Conservation (phyloP, 2,888 invertebrate genomes). For the Mesorhabditis sp. region DNA sequence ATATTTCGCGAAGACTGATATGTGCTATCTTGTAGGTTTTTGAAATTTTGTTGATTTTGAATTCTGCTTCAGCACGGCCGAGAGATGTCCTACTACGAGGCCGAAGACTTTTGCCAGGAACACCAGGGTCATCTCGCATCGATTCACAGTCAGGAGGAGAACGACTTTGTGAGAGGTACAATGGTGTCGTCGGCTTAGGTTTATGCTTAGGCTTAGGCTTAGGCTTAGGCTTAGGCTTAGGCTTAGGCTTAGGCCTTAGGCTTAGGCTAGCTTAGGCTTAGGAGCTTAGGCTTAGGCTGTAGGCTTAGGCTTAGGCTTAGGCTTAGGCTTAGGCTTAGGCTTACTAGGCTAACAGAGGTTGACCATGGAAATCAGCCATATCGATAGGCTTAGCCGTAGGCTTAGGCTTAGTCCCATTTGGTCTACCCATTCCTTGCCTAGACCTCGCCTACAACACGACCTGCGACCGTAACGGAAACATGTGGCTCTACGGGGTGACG, state of each 20-base stretch:
- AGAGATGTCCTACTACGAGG: not conserved
- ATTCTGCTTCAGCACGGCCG: not conserved
- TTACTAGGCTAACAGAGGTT: no score
- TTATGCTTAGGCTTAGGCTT: no score
- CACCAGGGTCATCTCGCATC: conserved; percentile 7
- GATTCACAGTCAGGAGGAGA: not conserved
- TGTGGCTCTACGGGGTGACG: not conserved
- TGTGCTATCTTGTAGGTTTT: not conserved
- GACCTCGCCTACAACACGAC: not conserved
- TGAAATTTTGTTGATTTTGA: not conserved
- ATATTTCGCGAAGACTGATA: not conserved
- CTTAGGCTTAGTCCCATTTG: not conserved
- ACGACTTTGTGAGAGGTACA: not conserved
- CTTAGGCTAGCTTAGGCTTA: no score
- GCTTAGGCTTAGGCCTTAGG: no score
- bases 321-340: no score
- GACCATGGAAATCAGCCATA: no score
- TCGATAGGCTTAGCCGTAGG: no score
- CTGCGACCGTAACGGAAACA: not conserved
- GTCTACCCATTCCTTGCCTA: not conserved
- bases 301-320: no score
- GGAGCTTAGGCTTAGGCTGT: no score
- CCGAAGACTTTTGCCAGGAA: conserved; percentile 6
- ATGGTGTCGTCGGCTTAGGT: no score
- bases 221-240: no score